Evolutionary conservation across 1,140 invertebrate genomes (phyloP), one percentile per base, ranked within the genome.

Genomic region (Maconellicoccus hirsutus): DNA sequence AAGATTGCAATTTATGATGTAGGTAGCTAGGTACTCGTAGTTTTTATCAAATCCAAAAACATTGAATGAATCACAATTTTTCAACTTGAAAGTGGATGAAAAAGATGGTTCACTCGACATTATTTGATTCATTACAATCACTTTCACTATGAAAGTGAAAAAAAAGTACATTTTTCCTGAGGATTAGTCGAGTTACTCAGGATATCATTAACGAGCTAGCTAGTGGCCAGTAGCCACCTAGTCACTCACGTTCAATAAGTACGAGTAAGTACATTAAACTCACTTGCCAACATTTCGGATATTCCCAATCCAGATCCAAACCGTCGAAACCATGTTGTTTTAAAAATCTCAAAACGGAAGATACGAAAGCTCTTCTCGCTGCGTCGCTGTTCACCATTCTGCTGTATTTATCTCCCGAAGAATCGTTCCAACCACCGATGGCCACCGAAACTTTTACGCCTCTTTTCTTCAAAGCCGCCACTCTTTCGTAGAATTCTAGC

Each of bases 341-440:
- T 19, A 94, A 79, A 74, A 94, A 93, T 72, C 87, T 81, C 0
- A 94, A 72, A 0, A 85, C 86, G 74, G 93, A 88, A 0, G 82
- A 80, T 0, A 92, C 85, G 75, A 94, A 95, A 42, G 84, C 84
- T 0, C 79, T 80, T 27, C 91, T 83, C 0, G 89, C 85, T 1
- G 83, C 75, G 0, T 89, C 86, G 77, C 83, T 88, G 75, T 93
- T 90, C 0, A 93, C 90, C 7, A 92, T 78, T 71, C 86, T 84
- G 72, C 88, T 92, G 79, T 92, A 95, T 78, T 93, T 93, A 75
- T 90, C 89, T 0, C 90, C 91, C 29, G 84, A 86, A 0, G 91
- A 93, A 76, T 94, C 91, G 75, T 94, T 94, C 92, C 92, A 94
- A 1, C 93, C 93, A 19, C 92, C 92, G 10, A 95, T 81, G 10